Conservation (phyloP, 1,140 invertebrate genomes). For the Bombus fervidus region DNA sequence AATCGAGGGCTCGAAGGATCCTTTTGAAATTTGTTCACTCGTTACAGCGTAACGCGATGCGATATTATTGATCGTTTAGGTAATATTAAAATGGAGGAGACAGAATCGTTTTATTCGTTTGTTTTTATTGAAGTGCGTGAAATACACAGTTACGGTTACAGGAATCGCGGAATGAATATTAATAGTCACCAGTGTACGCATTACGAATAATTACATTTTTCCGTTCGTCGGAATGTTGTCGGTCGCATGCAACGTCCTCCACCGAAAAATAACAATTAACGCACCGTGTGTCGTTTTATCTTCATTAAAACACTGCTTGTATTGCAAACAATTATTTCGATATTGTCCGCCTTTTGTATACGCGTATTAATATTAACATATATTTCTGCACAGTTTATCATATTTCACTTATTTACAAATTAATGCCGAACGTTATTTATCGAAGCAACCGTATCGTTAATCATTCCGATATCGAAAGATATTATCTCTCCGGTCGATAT, state of each 20-base stretch:
- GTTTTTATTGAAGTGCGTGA: constrained; percentile 49
- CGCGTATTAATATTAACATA: not conserved
- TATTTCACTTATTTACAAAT: not conserved
- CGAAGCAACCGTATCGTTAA: not conserved
- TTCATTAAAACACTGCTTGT: not conserved
- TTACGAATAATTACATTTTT: constrained; percentile 74
- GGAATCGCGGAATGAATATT: constrained; percentile 71
- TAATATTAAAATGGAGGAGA: not conserved
- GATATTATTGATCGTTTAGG: not conserved
- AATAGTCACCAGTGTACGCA: constrained; percentile 61
- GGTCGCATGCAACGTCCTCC: not conserved
- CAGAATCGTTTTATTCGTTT: constrained; percentile 24
- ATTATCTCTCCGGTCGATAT: not conserved
- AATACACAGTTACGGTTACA: constrained; percentile 59
- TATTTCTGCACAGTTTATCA: not conserved
- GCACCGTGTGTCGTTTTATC: not conserved
- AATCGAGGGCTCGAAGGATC: not conserved
- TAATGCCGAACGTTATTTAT: not conserved
- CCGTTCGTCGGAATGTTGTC: constrained; percentile 51
- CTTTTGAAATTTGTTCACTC: not conserved
- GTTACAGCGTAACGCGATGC: no score
- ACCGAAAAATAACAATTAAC: not conserved
- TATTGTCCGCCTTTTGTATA: not conserved
- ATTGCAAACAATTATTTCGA: not conserved
- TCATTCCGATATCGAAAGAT: not conserved